Percentiles rank a stretch among this genome's conserved stretches.
Conservation (phyloP, 2,113 vertebrate genomes). For the Gorsachius goisagi region DNA sequence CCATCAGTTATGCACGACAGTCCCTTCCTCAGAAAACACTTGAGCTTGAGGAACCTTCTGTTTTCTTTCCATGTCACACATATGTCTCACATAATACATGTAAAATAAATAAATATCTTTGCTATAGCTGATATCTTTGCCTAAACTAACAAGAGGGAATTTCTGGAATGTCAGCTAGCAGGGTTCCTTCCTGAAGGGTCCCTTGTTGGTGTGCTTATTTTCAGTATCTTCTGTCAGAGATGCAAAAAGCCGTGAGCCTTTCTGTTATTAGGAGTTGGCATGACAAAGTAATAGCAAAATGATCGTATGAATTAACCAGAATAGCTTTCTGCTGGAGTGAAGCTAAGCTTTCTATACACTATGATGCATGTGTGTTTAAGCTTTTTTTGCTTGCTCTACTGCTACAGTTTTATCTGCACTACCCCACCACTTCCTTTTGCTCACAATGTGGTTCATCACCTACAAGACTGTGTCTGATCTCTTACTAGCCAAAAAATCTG, state of each 20-base stretch:
- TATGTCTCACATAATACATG: not conserved
- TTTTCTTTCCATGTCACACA: not conserved
- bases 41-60: not conserved
- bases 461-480: not conserved
- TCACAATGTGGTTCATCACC: not conserved
- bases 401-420: not conserved
- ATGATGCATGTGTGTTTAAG: not conserved
- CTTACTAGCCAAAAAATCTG: not conserved
- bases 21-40: not conserved
- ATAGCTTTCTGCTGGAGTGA: not conserved
- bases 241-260: not conserved
- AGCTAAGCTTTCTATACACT: not conserved
- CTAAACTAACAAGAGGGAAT: not conserved
- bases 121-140: not conserved
- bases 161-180: not conserved
- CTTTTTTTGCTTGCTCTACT: not conserved
- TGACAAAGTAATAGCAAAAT: not conserved
- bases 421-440: not conserved
- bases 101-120: not conserved
- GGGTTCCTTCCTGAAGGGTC: not conserved
- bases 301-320: not conserved
- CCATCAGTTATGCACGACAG: not conserved
- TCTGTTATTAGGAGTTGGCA: not conserved
- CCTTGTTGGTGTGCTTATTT: not conserved
- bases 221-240: not conserved